Evolutionary conservation across 2,113 vertebrate genomes (phyloP).

Genomic region (Vimba vimba): DNA sequence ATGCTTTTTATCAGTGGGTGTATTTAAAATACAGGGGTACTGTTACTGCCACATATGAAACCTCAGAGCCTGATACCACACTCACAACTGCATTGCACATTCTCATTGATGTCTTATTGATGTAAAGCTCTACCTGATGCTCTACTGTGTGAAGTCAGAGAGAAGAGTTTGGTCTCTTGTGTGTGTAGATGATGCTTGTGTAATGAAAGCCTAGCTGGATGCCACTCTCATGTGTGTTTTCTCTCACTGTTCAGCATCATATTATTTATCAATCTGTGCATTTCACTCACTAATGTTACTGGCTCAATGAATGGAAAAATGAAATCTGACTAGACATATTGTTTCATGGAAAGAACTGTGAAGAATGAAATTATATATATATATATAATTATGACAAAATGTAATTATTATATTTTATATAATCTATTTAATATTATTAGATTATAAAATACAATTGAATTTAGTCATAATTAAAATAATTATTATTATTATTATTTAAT

Average conservation of each 20-base stretch:
- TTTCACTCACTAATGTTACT: not conserved
- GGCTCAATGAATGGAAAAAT: not conserved
- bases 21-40: not conserved
- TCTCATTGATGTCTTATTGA: not conserved
- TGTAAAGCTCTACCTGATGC: not conserved
- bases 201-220: too few species aligned
- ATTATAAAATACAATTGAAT: too few species aligned
- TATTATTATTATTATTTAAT: not conserved
- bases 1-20: not conserved
- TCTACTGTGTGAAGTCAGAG: slow-evolving; percentile 1
- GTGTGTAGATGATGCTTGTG: too few species aligned
- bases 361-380: not conserved
- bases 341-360: not conserved
- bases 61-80: not conserved
- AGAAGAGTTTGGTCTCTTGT: not conserved
- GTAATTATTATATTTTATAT: not conserved
- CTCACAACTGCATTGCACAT: not conserved
- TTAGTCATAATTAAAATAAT: too few species aligned
- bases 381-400: not conserved
- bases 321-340: not conserved
- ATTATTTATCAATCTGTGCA: not conserved
- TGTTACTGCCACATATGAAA: not conserved
- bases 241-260: not conserved
- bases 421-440: not conserved
- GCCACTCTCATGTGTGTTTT: not conserved